Evolutionary conservation across 2,113 vertebrate genomes (phyloP).

Genomic region (Serilophus lunatus): DNA sequence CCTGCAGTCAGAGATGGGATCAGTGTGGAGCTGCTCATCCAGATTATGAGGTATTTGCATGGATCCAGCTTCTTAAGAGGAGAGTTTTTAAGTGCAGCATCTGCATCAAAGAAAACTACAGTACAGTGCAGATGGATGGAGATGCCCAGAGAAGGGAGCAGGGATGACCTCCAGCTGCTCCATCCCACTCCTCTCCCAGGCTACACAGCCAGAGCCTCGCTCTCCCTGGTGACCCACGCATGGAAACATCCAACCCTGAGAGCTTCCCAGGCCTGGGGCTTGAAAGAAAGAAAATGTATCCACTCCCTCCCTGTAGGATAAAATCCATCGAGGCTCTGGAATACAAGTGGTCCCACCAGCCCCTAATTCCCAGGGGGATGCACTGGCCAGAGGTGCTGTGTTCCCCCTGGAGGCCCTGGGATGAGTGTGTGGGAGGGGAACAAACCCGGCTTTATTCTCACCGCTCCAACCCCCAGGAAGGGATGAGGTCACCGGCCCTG

Average conservation of each 20-base stretch:
- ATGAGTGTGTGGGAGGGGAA: constrained; percentile 45
- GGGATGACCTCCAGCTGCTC: neutral
- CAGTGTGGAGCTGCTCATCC: rapidly evolving
- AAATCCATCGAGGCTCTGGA: neutral
- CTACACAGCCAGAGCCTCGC: neutral
- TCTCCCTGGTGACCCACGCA: neutral
- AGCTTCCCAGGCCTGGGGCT: neutral
- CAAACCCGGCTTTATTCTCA: constrained; percentile 19
- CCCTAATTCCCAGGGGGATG: neutral
- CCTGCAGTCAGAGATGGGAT: rapidly evolving
- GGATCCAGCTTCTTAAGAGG: neutral
- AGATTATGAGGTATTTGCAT: neutral
- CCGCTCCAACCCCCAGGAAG: neutral
- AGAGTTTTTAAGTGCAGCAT: neutral
- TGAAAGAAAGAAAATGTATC: neutral
- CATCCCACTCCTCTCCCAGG: neutral
- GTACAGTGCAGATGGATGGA: rapidly evolving
- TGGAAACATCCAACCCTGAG: neutral
- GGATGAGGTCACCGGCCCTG: neutral
- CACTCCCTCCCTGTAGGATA: neutral
- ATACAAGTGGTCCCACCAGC: neutral
- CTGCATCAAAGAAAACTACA: neutral
- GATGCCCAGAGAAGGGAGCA: neutral
- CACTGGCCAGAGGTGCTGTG: neutral
- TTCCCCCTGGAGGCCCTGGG: neutral